Evolutionary conservation across 35 echinoderm and acorn worm species (phyloP).

Genomic region (Ophioderma brevispina): DNA sequence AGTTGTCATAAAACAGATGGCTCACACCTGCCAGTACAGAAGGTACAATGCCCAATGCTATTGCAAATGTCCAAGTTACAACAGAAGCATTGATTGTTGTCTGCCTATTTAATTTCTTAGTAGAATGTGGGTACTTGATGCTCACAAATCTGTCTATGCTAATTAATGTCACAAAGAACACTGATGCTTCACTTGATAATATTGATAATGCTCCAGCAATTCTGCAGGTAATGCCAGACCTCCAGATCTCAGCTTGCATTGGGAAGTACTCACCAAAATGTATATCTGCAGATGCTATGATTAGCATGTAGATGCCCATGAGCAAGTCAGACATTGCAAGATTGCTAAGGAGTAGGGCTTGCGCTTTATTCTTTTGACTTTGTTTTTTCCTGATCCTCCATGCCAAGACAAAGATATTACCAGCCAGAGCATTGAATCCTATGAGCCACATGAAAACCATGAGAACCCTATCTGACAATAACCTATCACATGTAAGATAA

Average conservation of each 20-base stretch:
- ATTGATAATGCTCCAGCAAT: slow-evolving; percentile 48
- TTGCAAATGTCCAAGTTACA: slow-evolving; percentile 32
- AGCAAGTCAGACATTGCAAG: slow-evolving; percentile 63
- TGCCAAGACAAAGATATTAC: background rate
- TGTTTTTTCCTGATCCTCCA: background rate
- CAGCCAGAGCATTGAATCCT: background rate
- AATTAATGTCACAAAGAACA: slow-evolving; percentile 47
- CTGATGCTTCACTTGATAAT: slow-evolving; percentile 71
- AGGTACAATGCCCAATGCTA: slow-evolving; percentile 31
- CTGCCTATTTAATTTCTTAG: background rate
- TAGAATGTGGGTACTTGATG: slow-evolving; percentile 44
- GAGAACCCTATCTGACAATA: background rate
- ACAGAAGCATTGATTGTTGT: background rate
- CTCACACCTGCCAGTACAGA: background rate
- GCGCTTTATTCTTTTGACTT: background rate
- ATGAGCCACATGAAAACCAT: background rate
- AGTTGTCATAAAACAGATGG: slow-evolving; percentile 51
- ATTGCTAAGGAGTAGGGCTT: slow-evolving; percentile 5
- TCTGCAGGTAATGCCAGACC: slow-evolving; percentile 34
- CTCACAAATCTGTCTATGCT: slow-evolving; percentile 52
- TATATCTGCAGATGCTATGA: slow-evolving; percentile 49
- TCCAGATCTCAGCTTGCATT: slow-evolving; percentile 30
- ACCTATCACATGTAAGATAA: background rate
- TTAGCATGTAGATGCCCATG: slow-evolving; percentile 75
- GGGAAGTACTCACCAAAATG: slow-evolving; percentile 43